Percentiles rank a stretch among this genome's conserved stretches.
These are phyloP conservation scores for Altica lythri DNA, from an alignment of 2,888 invertebrate genomes.

Conservation along the genomic window DNA sequence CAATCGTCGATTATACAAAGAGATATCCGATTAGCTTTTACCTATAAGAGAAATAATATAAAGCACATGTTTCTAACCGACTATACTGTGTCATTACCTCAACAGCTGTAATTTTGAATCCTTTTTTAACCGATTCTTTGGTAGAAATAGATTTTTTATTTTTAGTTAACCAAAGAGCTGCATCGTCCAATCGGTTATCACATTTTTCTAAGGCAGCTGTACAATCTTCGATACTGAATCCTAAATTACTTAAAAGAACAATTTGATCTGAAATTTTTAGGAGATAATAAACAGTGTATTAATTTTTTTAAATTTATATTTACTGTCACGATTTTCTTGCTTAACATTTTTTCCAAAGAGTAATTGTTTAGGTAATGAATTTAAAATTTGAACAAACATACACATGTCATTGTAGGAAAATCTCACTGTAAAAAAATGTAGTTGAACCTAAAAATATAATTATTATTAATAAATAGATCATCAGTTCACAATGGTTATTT, in stretches of 20 bases:
- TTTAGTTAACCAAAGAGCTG: slow-evolving; percentile 79
- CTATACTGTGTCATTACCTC: slow-evolving; percentile 41
- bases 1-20: slow-evolving; percentile 98
- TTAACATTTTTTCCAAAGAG: slow-evolving; percentile 55
- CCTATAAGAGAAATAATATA: slow-evolving; percentile 53
- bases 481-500: too few relatives aligned
- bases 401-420: slow-evolving; percentile 92
- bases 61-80: slow-evolving; percentile 1
- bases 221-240: slow-evolving; percentile 73
- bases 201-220: slow-evolving; percentile 67
- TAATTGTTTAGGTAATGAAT: slow-evolving; percentile 84
- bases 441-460: slow-evolving; percentile 60
- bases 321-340: slow-evolving; percentile 8
- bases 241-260: slow-evolving; percentile 64
- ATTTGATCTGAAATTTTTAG: slow-evolving; percentile 47
- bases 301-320: neutral
- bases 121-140: slow-evolving; percentile 23
- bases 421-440: slow-evolving; percentile 78
- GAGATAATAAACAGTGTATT: too few relatives aligned
- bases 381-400: slow-evolving; percentile 87
- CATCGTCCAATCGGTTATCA: slow-evolving; percentile 72
- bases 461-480: neutral
- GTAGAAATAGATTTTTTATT: slow-evolving; percentile 56
- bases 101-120: slow-evolving; percentile 44
- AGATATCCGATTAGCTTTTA: slow-evolving; percentile 74